phyloP scores from a whole-genome alignment of 2,888 invertebrate genomes.

The Teleogryllus oceanicus region DNA sequence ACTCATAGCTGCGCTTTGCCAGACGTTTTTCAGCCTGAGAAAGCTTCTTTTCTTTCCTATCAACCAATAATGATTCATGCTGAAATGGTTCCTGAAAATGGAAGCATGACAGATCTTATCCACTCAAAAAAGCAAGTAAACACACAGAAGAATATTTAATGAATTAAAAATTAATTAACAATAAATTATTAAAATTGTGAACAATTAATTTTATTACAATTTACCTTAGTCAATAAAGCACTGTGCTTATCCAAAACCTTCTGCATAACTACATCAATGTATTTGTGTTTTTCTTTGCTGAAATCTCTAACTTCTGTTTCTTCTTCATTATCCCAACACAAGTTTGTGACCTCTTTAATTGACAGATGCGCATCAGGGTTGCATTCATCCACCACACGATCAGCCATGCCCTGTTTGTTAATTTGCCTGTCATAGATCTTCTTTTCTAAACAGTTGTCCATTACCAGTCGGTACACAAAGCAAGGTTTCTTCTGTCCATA shows the following conservation, averaged over 20 bases:
- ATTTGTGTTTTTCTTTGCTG: constrained; percentile 66
- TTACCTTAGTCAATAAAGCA: constrained; percentile 52
- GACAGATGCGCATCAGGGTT: constrained; percentile 93
- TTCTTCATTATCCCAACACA: constrained; percentile 87
- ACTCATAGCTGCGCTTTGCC: constrained; percentile 88
- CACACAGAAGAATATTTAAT: neutral
- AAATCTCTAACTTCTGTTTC: constrained; percentile 76
- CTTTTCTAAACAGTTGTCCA: constrained; percentile 95
- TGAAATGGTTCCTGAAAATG: constrained; percentile 74
- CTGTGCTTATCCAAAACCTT: constrained; percentile 55
- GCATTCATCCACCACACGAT: constrained; percentile 96
- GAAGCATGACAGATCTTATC: constrained; percentile 21
- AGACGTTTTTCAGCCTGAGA: constrained; percentile 90
- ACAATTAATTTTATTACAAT: neutral
- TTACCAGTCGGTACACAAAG: constrained; percentile 93
- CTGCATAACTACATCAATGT: constrained; percentile 78
- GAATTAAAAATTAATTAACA: too few species aligned
- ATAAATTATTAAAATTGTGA: neutral
- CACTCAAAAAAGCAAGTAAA: neutral
- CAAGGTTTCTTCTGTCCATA: constrained; percentile 94
- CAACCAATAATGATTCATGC: constrained; percentile 90
- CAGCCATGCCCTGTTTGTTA: constrained; percentile 97
- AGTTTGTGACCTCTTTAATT: constrained; percentile 81
- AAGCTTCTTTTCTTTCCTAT: constrained; percentile 90
- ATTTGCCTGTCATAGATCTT: constrained; percentile 98